Evolutionary conservation across 2,888 invertebrate species (phyloP), one percentile per base, ranked within the genome.

Genomic region (Synergus laeviventris): DNA sequence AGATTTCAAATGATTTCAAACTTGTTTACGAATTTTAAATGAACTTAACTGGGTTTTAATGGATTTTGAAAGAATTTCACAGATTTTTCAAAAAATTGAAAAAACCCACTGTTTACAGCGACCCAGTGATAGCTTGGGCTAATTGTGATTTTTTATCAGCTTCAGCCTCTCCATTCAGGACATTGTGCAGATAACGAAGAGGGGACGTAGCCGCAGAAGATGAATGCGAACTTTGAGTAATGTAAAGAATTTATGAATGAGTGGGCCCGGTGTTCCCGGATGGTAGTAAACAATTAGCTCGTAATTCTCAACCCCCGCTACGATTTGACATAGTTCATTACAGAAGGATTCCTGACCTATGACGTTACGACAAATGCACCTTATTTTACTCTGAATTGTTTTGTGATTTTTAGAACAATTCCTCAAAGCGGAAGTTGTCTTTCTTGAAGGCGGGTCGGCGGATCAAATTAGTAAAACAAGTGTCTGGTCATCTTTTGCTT

Each of bases 231-330:
- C 31, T 42, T 42, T 24, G 16, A 74, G 39, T 42, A 60, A 74
- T 74, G 74, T 39, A 31, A 31, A 60, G 59, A 74, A 74, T 74
- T 74, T 60, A 74, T 74, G 74, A 74, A 74, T 74, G 74, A 38
- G 74, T 74, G 74, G 74, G n/a, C n/a, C n/a, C n/a, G n/a, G 56
- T 74, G 59, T 59, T 56, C 60, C 56, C 60, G 31, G 60, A 56
- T 59, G 21, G 60, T 24, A 74, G 59, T 42, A 70, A 49, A 70
- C 70, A 70, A 70, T 70, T 49, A 70, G 31, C 49, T 70, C 70
- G 49, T 49, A 49, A 70, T 70, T 70, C 45, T n/a, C 45, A 70
- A 70, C 45, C 70, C 45, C 36, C 14, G 12, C 31, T 49, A 70
- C 49, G 49, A 70, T 70, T 70, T 70, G 49, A 70, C 70, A 70